Conservation (phyloP, 2,113 vertebrate species). For the Oxyura jamaicensis region DNA sequence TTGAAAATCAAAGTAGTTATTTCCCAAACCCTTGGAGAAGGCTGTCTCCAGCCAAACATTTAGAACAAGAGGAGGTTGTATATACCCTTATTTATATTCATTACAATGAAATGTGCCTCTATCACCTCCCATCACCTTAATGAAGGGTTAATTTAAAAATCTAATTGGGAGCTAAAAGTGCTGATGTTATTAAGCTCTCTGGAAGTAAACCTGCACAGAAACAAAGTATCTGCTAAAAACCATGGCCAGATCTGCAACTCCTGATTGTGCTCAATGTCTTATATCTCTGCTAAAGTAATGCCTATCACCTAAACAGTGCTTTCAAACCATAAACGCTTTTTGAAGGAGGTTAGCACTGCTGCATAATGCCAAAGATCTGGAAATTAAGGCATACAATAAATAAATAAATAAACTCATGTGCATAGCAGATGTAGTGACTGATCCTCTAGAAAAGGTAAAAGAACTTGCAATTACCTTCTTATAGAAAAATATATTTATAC, state of each 20-base stretch:
- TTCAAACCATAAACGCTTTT: not conserved
- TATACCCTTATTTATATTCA: not conserved
- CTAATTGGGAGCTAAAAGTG: constrained; percentile 21
- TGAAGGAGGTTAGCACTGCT: not conserved
- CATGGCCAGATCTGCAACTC: not conserved
- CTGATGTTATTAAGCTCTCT: not conserved
- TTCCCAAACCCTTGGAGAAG: not conserved
- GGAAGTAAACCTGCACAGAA: not conserved
- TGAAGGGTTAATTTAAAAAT: constrained; percentile 19
- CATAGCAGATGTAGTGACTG: not conserved
- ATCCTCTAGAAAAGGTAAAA: not conserved
- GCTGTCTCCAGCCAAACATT: not conserved
- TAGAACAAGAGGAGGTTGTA: not conserved
- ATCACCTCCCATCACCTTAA: not conserved
- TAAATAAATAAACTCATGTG: not conserved
- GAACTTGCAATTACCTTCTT: not conserved
- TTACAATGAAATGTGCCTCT: not conserved
- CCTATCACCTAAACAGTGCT: not conserved
- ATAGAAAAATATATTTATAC: too few relatives aligned
- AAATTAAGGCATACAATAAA: not conserved
- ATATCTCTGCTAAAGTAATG: not conserved
- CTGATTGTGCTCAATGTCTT: not conserved
- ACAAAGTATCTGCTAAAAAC: constrained; percentile 21
- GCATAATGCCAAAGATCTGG: not conserved
- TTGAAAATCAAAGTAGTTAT: not conserved